Evolutionary conservation across 2,797 vertebrate species (phyloP), one percentile per base, ranked within the genome.

Genomic region (Sebastes itinus): DNA sequence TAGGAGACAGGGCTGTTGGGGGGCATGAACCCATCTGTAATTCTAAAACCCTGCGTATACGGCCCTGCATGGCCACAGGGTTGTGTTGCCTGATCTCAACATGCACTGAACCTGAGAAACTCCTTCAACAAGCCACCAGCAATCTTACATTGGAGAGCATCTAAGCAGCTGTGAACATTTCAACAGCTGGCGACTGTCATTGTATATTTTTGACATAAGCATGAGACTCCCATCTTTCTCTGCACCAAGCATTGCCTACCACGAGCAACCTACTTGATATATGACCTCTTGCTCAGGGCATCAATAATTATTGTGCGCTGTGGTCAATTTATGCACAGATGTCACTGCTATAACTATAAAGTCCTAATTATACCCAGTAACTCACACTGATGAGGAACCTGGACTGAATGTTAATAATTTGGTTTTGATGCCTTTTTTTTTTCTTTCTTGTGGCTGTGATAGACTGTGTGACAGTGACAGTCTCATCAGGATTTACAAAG

Each of bases 281-380:
- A 87, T 60, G 72, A 86, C 84, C 84, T 88, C 38, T 58, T 60
- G 54, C 83, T 49, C 25, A 56, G 32, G 71, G 30, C 58, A 84
- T 90, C 85, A 85, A 87, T 87, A 77, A 82, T 88, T 87, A 78
- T 81, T 78, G 42, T 38, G 23, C 46, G 30, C 58, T 77, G 73
- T 62, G 82, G 83, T 79, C 87, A 87, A 88, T 89, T 87, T 89
- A 82, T 87, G 68, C 82, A 80, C 68, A 89, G 86, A 87, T 88
- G 82, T 84, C 81, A 87, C 58, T 68, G 84, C 77, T 84, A 84
- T 80, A 92, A 83, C 78, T 61, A 86, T 86, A 85, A 92, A 86
- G 72, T 46, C 71, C 66, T 87, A 87, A 90, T 91, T 89, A 87
- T 56, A 60, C 11, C 55, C 70, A 72, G 84, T 89, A 84, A 89